These are phyloP conservation scores for Blastomussa wellsi DNA, from an alignment of 92 coral and sea anemone species.

Conservation along the genomic window DNA sequence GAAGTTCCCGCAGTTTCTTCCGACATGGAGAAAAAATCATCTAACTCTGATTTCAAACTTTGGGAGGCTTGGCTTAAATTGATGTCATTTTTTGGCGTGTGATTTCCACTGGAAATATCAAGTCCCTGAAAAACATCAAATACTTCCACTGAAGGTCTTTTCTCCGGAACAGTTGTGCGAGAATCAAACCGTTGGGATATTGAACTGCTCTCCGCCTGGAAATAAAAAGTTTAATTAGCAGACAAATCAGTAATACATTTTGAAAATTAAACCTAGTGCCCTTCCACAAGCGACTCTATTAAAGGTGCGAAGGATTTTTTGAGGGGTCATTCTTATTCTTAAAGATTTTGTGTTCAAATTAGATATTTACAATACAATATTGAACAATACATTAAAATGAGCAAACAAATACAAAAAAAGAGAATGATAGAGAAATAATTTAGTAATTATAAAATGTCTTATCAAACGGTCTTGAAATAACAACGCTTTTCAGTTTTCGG, in stretches of 20 bases:
- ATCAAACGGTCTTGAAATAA: no score
- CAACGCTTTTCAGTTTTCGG: no score
- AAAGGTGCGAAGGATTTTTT: no score
- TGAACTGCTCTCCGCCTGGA: background rate
- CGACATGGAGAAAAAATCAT: slow-evolving; percentile 17
- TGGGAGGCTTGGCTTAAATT: background rate
- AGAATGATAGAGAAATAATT: no score
- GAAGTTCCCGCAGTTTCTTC: background rate
- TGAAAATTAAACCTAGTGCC: background rate
- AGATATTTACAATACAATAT: no score
- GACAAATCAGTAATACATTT: background rate
- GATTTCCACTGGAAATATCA: slow-evolving; percentile 2
- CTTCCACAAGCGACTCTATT: no score
- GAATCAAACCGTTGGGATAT: background rate
- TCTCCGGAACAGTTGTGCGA: background rate
- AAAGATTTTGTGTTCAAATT: no score
- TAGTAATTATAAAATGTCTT: no score
- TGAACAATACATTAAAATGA: no score
- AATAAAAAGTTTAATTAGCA: background rate
- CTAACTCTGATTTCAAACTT: slow-evolving; percentile 4
- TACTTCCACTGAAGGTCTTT: background rate
- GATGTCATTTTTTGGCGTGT: background rate
- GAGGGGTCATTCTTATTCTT: no score
- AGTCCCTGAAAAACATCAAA: slow-evolving; percentile 16
- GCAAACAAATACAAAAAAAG: no score